Conservation (phyloP, 2,888 invertebrate species). For the Limnephilus marmoratus region DNA sequence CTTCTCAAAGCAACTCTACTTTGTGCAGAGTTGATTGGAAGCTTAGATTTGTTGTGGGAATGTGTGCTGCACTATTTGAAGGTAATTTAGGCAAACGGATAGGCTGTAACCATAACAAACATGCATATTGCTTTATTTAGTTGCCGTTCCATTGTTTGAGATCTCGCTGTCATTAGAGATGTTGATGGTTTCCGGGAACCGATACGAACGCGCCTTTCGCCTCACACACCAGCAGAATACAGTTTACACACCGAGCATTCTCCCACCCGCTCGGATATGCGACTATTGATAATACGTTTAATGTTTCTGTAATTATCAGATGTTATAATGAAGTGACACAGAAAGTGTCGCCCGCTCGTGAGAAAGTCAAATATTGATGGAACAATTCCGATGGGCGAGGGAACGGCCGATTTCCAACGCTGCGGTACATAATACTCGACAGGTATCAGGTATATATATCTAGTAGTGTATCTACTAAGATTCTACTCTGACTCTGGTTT, state of each 20-base stretch:
- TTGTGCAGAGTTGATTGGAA: background rate
- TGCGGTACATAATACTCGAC: slow-evolving; percentile 18
- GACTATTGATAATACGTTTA: slow-evolving; percentile 35
- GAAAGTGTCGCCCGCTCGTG: slow-evolving; percentile 64
- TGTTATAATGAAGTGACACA: slow-evolving; percentile 60
- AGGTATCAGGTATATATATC: background rate
- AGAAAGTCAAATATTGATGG: slow-evolving; percentile 65
- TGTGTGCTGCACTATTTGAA: background rate
- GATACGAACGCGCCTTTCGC: background rate
- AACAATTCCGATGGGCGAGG: slow-evolving; percentile 52
- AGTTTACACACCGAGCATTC: background rate
- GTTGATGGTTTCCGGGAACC: slow-evolving; percentile 50
- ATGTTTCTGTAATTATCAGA: slow-evolving; percentile 62
- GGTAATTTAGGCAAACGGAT: background rate
- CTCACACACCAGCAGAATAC: background rate
- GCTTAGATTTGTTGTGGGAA: background rate
- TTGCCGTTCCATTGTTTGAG: slow-evolving; percentile 36
- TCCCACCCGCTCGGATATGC: background rate
- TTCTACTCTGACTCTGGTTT: background rate
- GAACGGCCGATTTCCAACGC: slow-evolving; percentile 49
- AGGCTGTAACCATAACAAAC: slow-evolving; percentile 16
- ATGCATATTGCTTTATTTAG: slow-evolving; percentile 14
- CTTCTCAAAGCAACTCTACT: background rate
- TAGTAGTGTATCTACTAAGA: background rate
- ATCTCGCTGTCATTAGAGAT: slow-evolving; percentile 28